Percentiles rank a stretch among this genome's conserved stretches.
phyloP scores from a whole-genome alignment of 35 echinoderm and acorn worm genomes.

The Diadema setosum region DNA sequence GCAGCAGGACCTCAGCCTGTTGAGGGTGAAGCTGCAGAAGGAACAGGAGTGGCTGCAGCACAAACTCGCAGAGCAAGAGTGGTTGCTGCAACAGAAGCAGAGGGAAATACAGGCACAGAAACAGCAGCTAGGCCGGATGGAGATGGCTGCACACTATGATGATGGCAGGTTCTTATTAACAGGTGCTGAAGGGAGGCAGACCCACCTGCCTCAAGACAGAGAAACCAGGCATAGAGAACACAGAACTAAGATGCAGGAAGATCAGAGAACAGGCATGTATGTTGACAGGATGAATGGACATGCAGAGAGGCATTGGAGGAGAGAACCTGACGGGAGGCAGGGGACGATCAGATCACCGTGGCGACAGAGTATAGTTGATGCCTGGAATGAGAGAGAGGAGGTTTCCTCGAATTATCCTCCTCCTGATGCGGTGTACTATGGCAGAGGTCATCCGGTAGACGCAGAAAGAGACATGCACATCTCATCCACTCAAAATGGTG shows the following conservation, averaged over 20 bases:
- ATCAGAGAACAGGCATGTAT: neutral
- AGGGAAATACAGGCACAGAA: neutral
- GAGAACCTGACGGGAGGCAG: neutral
- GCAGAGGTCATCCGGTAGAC: neutral
- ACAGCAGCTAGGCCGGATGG: neutral
- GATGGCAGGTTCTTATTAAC: too few relatives aligned
- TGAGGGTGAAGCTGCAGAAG: neutral
- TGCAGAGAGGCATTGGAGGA: neutral
- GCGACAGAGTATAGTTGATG: neutral
- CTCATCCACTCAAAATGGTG: neutral
- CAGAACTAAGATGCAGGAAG: neutral
- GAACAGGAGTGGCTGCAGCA: slow-evolving; percentile 16
- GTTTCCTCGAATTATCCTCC: slow-evolving; percentile 7
- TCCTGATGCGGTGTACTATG: neutral
- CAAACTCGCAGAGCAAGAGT: neutral
- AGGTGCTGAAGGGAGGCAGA: too few relatives aligned
- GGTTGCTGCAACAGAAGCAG: neutral
- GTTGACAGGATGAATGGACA: too few relatives aligned
- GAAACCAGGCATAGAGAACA: too few relatives aligned
- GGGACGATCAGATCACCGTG: neutral
- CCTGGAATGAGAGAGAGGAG: neutral
- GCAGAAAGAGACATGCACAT: neutral
- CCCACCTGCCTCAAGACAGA: too few relatives aligned
- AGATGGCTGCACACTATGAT: neutral
- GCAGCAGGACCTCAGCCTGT: neutral